phyloP scores from a whole-genome alignment of 35 echinoderm and acorn worm species.

The Nesometra sesokonis region DNA sequence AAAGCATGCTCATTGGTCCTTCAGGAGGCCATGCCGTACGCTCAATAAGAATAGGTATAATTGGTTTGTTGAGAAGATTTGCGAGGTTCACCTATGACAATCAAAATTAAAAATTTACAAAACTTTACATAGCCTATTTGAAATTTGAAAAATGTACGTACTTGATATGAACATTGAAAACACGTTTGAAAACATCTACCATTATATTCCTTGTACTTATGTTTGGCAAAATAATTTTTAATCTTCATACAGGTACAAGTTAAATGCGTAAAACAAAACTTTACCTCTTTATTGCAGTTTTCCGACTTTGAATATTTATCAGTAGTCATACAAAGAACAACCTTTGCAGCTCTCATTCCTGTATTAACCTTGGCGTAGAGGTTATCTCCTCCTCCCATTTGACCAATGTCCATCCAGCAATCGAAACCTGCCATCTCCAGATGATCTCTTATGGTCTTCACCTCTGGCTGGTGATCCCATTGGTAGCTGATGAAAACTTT shows the following conservation, averaged over 20 bases:
- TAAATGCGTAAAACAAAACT: no score
- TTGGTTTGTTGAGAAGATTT: slow-evolving; percentile 94
- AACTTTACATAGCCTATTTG: no score
- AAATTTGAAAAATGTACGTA: no score
- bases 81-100: slow-evolving; percentile 83
- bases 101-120: background rate
- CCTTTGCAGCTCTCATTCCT: slow-evolving; percentile 84
- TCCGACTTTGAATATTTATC: slow-evolving; percentile 87
- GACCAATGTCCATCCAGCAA: slow-evolving; percentile 98
- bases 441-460: slow-evolving; percentile 66
- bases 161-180: background rate
- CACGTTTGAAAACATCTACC: background rate
- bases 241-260: no score
- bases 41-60: slow-evolving; percentile 90
- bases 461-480: slow-evolving; percentile 67
- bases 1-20: slow-evolving; percentile 97
- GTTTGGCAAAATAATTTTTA: background rate
- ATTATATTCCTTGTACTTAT: background rate
- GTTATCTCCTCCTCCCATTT: slow-evolving; percentile 96
- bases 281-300: slow-evolving; percentile 95
- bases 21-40: slow-evolving; percentile 76
- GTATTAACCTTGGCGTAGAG: slow-evolving; percentile 75
- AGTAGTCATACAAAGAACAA: slow-evolving; percentile 88
- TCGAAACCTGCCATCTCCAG: slow-evolving; percentile 81
- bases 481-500: slow-evolving; percentile 90